Evolutionary conservation across 2,113 vertebrate genomes (phyloP).

Genomic region (Sula dactylatra): DNA sequence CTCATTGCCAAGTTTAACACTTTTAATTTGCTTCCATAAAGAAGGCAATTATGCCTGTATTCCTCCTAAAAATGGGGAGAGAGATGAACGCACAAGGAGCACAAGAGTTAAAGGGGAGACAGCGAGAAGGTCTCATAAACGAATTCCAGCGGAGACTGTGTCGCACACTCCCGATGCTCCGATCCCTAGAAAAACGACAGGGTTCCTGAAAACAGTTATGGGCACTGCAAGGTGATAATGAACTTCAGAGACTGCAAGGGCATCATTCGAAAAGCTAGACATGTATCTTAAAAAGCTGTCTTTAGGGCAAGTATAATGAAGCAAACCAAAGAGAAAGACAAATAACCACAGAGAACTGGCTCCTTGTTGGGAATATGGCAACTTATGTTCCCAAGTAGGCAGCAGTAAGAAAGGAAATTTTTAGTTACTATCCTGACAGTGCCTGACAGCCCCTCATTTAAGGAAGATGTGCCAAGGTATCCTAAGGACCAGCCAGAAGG

Average conservation of each 20-base stretch:
- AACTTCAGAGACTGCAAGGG: neutral
- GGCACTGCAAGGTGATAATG: neutral
- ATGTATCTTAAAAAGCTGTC: neutral
- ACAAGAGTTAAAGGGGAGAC: neutral
- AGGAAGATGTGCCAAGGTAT: neutral
- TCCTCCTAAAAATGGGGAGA: neutral
- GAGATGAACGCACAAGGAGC: neutral
- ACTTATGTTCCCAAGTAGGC: neutral
- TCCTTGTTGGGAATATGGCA: neutral
- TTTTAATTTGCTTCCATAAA: neutral
- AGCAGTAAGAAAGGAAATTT: neutral
- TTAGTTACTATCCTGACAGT: neutral
- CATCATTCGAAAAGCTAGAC: neutral
- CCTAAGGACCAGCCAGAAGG: neutral
- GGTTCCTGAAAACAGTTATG: neutral
- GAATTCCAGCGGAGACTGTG: neutral
- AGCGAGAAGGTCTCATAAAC: neutral
- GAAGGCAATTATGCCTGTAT: neutral
- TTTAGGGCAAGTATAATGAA: neutral
- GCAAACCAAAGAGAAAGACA: neutral
- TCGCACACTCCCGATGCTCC: neutral
- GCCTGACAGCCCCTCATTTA: neutral
- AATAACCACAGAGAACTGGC: neutral
- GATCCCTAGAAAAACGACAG: neutral
- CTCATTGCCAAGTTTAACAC: neutral